Evolutionary conservation across 2,797 vertebrate species (phyloP).

Genomic region (Gallinago solitaria): DNA sequence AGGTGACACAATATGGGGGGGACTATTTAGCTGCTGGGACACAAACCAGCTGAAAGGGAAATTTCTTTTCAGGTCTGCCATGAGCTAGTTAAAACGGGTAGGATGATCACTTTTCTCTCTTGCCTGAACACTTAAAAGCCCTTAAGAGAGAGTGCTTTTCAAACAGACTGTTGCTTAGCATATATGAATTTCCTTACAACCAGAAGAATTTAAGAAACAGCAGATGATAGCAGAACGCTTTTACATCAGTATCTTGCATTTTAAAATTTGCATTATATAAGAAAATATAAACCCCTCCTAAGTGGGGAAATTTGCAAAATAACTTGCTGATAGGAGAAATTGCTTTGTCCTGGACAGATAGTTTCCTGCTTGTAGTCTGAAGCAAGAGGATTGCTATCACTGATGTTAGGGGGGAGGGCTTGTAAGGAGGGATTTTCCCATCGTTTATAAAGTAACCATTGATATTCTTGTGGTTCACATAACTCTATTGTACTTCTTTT

Average conservation of each 20-base stretch:
- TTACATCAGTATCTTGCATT: constrained; percentile 11
- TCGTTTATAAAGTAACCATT: rapidly evolving
- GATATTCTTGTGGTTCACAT: neutral
- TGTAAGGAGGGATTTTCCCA: neutral
- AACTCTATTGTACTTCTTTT: neutral
- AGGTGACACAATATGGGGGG: neutral
- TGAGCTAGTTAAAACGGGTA: neutral
- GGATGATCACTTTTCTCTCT: constrained; percentile 3
- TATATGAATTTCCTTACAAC: constrained; percentile 43
- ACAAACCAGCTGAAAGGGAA: neutral
- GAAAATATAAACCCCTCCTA: constrained; percentile 1
- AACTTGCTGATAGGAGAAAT: constrained; percentile 14
- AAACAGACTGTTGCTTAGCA: constrained; percentile 34
- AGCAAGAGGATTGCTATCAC: neutral
- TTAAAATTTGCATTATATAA: constrained; percentile 11
- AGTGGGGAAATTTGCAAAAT: constrained; percentile 21
- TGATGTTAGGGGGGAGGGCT: neutral
- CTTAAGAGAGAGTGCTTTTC: constrained; percentile 43
- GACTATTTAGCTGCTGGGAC: neutral
- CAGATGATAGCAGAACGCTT: constrained; percentile 40
- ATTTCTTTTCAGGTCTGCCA: constrained; percentile 22
- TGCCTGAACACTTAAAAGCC: constrained; percentile 29
- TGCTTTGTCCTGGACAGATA: neutral
- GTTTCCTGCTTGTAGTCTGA: neutral
- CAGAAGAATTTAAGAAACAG: constrained; percentile 29